Percentiles rank a stretch among this genome's conserved stretches.
phyloP scores from a whole-genome alignment of 1,140 invertebrate species.

The Bemisia tabaci region DNA sequence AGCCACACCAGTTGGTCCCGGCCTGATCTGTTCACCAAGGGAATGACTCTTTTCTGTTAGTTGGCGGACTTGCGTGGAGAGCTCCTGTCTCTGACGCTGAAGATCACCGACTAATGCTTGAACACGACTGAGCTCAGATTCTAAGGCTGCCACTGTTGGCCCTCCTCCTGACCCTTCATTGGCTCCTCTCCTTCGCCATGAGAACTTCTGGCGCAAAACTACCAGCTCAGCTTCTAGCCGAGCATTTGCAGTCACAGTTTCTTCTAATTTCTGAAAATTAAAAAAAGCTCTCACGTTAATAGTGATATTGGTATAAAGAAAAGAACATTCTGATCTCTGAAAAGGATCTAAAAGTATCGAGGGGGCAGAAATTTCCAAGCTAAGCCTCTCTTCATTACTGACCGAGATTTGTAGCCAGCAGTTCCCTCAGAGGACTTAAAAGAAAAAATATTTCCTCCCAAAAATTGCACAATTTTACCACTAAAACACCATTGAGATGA shows the following conservation, averaged over 20 bases:
- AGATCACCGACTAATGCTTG: slow-evolving; percentile 72
- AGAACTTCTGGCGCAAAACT: slow-evolving; percentile 66
- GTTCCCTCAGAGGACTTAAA: no score
- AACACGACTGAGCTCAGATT: slow-evolving; percentile 65
- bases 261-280: slow-evolving; percentile 62
- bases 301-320: no score
- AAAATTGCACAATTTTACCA: no score
- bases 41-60: slow-evolving; percentile 58
- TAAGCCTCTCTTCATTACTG: no score
- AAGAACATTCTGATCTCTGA: no score
- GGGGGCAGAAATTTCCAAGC: no score
- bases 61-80: slow-evolving; percentile 65
- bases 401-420: no score
- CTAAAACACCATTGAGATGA: no score
- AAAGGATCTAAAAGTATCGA: no score
- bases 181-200: slow-evolving; percentile 27
- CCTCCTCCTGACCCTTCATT: slow-evolving; percentile 16
- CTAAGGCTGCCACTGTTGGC: slow-evolving; percentile 47
- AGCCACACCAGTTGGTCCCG: slow-evolving; percentile 31
- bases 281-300: no score
- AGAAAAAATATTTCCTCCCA: no score
- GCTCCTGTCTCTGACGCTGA: slow-evolving; percentile 63
- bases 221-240: slow-evolving; percentile 74
- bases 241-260: slow-evolving; percentile 77
- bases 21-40: slow-evolving; percentile 36